Conservation (phyloP, 2,797 vertebrate species). For the Enteromius radiatus region DNA sequence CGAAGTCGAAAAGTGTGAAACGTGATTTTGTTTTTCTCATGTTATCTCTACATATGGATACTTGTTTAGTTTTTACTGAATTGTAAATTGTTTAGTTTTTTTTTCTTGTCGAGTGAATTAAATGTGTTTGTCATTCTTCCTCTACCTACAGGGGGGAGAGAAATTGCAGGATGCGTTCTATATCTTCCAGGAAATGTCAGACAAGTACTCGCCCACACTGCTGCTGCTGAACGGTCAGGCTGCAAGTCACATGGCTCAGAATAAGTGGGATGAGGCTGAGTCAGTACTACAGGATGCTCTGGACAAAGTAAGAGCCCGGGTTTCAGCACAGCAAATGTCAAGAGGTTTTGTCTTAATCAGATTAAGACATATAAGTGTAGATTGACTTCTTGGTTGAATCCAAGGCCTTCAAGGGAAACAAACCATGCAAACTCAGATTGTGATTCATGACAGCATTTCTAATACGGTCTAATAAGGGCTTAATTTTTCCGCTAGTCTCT, state of each 20-base stretch:
- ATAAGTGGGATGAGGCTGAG: slow-evolving; percentile 95
- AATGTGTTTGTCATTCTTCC: not conserved
- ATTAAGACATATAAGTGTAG: too few relatives aligned
- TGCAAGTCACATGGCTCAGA: slow-evolving; percentile 92
- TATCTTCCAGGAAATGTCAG: slow-evolving; percentile 98
- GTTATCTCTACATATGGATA: not conserved
- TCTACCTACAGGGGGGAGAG: slow-evolving; percentile 85
- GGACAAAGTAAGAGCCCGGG: slow-evolving; percentile 84
- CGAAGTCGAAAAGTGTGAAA: not conserved
- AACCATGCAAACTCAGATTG: too few relatives aligned
- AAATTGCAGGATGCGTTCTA: slow-evolving; percentile 97
- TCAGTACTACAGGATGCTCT: slow-evolving; percentile 92
- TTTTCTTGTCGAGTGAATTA: not conserved
- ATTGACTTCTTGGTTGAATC: not conserved
- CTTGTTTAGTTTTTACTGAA: not conserved
- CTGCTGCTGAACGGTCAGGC: slow-evolving; percentile 93
- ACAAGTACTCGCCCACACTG: slow-evolving; percentile 91
- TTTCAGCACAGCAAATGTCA: not conserved
- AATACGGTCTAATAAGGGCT: not conserved
- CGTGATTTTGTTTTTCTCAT: not conserved
- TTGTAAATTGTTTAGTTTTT: not conserved
- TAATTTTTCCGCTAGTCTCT: not conserved
- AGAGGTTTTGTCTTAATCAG: not conserved
- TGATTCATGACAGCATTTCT: too few relatives aligned
- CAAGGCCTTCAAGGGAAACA: not conserved